phyloP scores from a whole-genome alignment of 2,797 vertebrate genomes.

The Coracias cyanogaster region DNA sequence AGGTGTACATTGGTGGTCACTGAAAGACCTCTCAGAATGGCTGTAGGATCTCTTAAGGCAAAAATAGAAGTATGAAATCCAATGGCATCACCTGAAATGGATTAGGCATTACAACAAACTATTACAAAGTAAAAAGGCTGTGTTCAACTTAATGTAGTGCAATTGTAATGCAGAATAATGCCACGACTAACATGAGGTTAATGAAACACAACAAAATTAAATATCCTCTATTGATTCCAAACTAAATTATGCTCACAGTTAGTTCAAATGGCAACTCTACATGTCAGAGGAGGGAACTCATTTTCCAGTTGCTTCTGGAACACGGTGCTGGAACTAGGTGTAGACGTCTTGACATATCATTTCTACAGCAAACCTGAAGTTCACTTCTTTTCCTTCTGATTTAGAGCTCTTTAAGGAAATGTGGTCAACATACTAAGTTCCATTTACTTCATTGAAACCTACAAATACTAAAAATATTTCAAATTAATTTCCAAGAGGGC shows the following conservation, averaged over 20 bases:
- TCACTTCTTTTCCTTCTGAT: not conserved
- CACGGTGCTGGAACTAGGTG: not conserved
- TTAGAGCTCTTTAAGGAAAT: not conserved
- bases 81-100: not conserved
- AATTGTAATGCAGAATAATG: not conserved
- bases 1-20: fast-evolving
- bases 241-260: not conserved
- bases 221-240: not conserved
- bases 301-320: not conserved
- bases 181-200: not conserved
- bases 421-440: not conserved
- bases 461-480: not conserved
- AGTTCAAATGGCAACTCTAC: not conserved
- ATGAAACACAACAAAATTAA: not conserved
- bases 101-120: not conserved
- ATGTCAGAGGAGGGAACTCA: not conserved
- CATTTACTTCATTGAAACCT: not conserved
- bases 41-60: not conserved
- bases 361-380: not conserved
- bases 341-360: not conserved
- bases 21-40: not conserved
- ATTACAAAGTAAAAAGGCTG: not conserved
- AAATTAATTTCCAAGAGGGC: not conserved
- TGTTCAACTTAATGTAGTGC: not conserved
- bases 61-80: not conserved